Base-by-base conservation (phyloP, 2,888 invertebrate genomes). In the Tinea pellionella region DNA sequence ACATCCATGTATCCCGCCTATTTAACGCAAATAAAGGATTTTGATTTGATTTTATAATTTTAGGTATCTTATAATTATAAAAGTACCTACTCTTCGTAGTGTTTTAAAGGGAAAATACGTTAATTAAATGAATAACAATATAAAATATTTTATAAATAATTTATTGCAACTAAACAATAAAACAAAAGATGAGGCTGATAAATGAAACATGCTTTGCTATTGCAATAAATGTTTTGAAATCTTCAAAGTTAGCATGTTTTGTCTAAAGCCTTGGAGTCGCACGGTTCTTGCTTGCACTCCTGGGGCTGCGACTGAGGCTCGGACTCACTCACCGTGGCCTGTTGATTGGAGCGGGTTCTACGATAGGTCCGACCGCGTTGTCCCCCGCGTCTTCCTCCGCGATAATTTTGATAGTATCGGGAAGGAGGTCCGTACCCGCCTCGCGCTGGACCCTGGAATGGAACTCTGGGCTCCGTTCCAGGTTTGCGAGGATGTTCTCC, bases 121-220 rank as follows among this genome's bases (percentile, higher is more conserved):
- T n/a, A n/a, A n/a, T n/a, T n/a, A 30, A 42, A 42, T 42, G 4
- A 47, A 15, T 15, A 16, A 15, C 15, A 47, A 47, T 15, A 16
- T 16, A 15, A 41, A 41, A 41, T 13, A 47, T 47, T 13, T 47
- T 6, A 16, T 16, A 47, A 47, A 16, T 47, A 9, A 15, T 47
- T 47, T 47, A 47, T 47, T 47, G 47, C 47, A 47, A 8, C 15
- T 15, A 13, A 47, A 47, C 47, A 16, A 16, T 16, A 47, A 24
- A 47, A 47, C 47, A 47, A 47, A 47, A 47, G 24, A 47, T 47
- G n/a, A 47, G 41, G 47, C 13, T 41, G 41, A 47, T 15, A 47
- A 47, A 47, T 16, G n/a, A 47, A 47, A 16, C 47, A 47, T 15
- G 47, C 16, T 12, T 13, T 16, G 16, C n/a, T n/a, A 47, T n/a